Evolutionary conservation across 2,113 vertebrate species (phyloP).

Genomic region (Thunnus maccoyii): DNA sequence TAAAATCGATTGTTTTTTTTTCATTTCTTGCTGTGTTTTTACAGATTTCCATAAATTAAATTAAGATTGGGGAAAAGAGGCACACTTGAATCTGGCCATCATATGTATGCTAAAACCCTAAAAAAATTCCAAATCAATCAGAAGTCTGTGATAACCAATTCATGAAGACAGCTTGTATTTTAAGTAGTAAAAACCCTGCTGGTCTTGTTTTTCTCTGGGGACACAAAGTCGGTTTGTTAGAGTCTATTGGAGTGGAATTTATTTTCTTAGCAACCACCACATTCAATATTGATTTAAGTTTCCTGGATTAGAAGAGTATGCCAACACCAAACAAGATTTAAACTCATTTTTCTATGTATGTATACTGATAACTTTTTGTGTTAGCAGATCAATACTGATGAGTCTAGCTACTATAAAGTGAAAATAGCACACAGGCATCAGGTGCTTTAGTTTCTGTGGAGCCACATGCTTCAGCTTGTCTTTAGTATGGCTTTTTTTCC

Average conservation of each 20-base stretch:
- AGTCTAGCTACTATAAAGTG: conserved; percentile 33
- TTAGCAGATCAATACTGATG: conserved; percentile 57
- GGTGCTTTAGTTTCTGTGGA: conserved; percentile 32
- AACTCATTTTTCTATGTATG: conserved; percentile 41
- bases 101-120: background rate
- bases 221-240: conserved; percentile 39
- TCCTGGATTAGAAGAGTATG: conserved; percentile 13
- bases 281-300: conserved; percentile 54
- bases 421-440: conserved; percentile 41
- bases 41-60: background rate
- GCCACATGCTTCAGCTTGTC: conserved; percentile 32
- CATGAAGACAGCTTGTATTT: conserved; percentile 22
- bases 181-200: conserved; percentile 18
- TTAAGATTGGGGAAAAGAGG: background rate
- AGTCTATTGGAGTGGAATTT: conserved; percentile 50
- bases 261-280: conserved; percentile 46
- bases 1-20: background rate
- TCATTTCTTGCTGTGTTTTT: background rate
- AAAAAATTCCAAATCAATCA: conserved; percentile 13
- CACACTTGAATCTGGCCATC: background rate
- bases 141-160: conserved; percentile 14
- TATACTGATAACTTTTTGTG: conserved; percentile 54
- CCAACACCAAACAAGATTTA: conserved; percentile 45
- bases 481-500: conserved; percentile 15
- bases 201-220: conserved; percentile 1